phyloP scores from a whole-genome alignment of 2,888 invertebrate species.

The Lasioglossum zephyrum region DNA sequence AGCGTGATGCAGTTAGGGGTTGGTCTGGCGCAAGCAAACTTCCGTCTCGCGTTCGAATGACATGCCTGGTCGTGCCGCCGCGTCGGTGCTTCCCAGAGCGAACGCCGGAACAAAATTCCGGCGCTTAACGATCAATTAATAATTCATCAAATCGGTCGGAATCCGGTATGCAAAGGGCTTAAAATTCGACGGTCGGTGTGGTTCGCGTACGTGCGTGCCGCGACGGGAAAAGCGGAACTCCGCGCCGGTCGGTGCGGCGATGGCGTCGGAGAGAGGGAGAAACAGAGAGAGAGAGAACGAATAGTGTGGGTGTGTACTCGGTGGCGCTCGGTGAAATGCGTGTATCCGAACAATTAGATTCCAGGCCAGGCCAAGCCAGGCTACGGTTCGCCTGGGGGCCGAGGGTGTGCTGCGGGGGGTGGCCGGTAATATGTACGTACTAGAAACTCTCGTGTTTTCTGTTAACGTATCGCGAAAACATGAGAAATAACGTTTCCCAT shows the following conservation, averaged over 20 bases:
- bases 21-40: conserved; percentile 9
- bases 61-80: not conserved
- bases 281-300: not conserved
- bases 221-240: conserved; percentile 43
- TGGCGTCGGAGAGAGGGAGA: not conserved
- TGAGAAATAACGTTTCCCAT: conserved; percentile 75
- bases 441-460: conserved; percentile 76
- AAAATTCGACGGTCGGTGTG: conserved; percentile 38
- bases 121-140: conserved; percentile 50
- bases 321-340: conserved; percentile 74
- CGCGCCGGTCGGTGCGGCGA: conserved; percentile 2
- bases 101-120: conserved; percentile 19
- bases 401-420: conserved; percentile 11
- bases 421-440: conserved; percentile 72
- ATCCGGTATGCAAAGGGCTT: conserved; percentile 39
- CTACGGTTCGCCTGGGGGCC: conserved; percentile 28
- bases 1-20: not conserved
- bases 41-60: not conserved
- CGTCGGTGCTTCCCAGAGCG: not conserved
- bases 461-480: conserved; percentile 78
- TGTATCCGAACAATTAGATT: conserved; percentile 81
- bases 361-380: conserved; percentile 61
- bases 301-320: conserved; percentile 22
- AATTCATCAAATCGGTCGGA: conserved; percentile 36
- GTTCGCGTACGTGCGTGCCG: not conserved